A percentile compares a stretch with the other conserved stretches of the same genome.
Evolutionary conservation across 2,888 invertebrate genomes (phyloP).

Genomic region (Tortrix viridana): DNA sequence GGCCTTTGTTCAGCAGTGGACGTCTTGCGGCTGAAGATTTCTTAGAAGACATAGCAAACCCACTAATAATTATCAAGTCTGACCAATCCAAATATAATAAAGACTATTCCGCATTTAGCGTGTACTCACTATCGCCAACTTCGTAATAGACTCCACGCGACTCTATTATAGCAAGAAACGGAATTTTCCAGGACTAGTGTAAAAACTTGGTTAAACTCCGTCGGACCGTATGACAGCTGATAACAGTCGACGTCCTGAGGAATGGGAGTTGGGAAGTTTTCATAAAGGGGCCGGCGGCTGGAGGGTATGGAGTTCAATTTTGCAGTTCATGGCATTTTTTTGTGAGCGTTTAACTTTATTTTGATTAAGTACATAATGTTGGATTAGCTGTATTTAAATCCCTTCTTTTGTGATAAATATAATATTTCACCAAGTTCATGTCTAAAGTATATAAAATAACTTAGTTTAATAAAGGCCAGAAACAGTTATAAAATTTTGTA

Average conservation of each 20-base stretch:
- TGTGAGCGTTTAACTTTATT: too few species aligned
- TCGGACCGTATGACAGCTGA: conserved; percentile 76
- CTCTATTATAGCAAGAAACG: conserved; percentile 31
- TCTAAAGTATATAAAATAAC: too few species aligned
- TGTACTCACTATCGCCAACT: conserved; percentile 30
- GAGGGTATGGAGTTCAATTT: conserved; percentile 38
- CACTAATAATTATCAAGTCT: too few species aligned
- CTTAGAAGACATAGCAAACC: too few species aligned
- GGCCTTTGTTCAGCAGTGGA: too few species aligned
- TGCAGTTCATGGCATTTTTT: background rate
- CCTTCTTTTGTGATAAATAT: too few species aligned
- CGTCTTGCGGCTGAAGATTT: too few species aligned
- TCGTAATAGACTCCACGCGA: conserved; percentile 30
- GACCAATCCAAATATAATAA: background rate
- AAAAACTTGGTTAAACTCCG: conserved; percentile 68
- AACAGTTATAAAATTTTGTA: too few species aligned
- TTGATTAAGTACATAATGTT: too few species aligned
- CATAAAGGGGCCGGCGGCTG: conserved; percentile 60
- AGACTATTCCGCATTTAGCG: conserved; percentile 12
- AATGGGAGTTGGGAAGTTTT: conserved; percentile 52
- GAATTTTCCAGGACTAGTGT: conserved; percentile 47
- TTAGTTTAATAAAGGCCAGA: too few species aligned
- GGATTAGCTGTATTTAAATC: too few species aligned
- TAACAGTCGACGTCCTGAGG: conserved; percentile 52
- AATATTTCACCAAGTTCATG: too few species aligned